These are phyloP conservation scores for Cephonodes hylas DNA, from an alignment of 2,888 invertebrate genomes.

Conservation along the genomic window DNA sequence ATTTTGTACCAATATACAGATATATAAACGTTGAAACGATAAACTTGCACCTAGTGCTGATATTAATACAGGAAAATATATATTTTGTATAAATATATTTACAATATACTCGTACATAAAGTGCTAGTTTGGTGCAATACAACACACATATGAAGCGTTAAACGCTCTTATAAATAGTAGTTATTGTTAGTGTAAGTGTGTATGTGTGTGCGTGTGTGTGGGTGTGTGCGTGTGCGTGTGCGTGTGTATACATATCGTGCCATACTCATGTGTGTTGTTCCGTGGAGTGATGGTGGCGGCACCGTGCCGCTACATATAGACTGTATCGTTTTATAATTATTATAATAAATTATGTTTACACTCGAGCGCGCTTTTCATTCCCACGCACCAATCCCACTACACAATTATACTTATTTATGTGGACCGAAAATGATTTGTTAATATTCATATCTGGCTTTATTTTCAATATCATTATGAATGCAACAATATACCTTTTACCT, in stretches of 20 bases:
- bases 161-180: not conserved
- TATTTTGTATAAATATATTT: not conserved
- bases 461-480: no score
- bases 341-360: slow-evolving; percentile 2
- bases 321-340: slow-evolving; percentile 1
- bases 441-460: no score
- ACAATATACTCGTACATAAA: not conserved
- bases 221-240: not conserved
- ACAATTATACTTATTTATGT: no score
- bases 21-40: not conserved
- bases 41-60: not conserved
- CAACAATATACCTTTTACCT: no score
- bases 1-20: not conserved
- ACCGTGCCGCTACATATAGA: not conserved
- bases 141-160: not conserved
- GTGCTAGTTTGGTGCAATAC: not conserved
- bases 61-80: not conserved
- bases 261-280: slow-evolving; percentile 35
- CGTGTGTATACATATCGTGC: slow-evolving; percentile 35
- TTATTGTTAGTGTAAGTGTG: not conserved
- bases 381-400: not conserved
- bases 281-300: not conserved
- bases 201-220: not conserved
- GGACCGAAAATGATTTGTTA: no score
- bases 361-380: not conserved